Conservation (phyloP, 2,888 invertebrate genomes). For the Amphimallon solstitiale region DNA sequence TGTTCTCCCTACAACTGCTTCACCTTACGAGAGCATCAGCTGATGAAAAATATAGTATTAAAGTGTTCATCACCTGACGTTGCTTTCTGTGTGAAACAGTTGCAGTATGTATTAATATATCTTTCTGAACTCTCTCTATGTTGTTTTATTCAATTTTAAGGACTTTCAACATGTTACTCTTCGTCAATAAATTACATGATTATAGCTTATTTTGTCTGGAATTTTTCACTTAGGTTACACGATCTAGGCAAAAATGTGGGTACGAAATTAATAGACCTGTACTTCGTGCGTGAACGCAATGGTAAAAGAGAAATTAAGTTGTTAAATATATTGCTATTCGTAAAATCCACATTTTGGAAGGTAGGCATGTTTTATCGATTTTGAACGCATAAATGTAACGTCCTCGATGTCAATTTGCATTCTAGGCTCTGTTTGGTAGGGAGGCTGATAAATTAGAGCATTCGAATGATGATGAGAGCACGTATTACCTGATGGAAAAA, state of each 20-base stretch:
- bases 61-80: too few species aligned
- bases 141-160: too few species aligned
- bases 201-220: neutral
- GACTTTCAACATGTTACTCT: too few species aligned
- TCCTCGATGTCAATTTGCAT: constrained; percentile 43
- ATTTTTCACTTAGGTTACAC: constrained; percentile 75
- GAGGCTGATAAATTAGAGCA: constrained; percentile 99
- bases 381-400: neutral
- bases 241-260: constrained; percentile 97
- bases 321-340: constrained; percentile 92
- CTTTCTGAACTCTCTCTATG: too few species aligned
- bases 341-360: constrained; percentile 98
- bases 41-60: too few species aligned
- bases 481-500: constrained; percentile 98
- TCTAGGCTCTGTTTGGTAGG: constrained; percentile 91
- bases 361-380: constrained; percentile 62
- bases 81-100: too few species aligned
- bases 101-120: too few species aligned
- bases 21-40: too few species aligned
- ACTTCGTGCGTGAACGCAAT: constrained; percentile 92
- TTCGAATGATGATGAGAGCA: constrained; percentile 97
- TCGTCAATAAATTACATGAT: too few species aligned
- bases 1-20: too few species aligned
- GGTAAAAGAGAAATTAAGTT: constrained; percentile 95
- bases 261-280: constrained; percentile 89